A percentile compares a stretch with the other conserved stretches of the same genome.
phyloP scores from a whole-genome alignment of 2,113 vertebrate genomes.

The Pleuronectes platessa region DNA sequence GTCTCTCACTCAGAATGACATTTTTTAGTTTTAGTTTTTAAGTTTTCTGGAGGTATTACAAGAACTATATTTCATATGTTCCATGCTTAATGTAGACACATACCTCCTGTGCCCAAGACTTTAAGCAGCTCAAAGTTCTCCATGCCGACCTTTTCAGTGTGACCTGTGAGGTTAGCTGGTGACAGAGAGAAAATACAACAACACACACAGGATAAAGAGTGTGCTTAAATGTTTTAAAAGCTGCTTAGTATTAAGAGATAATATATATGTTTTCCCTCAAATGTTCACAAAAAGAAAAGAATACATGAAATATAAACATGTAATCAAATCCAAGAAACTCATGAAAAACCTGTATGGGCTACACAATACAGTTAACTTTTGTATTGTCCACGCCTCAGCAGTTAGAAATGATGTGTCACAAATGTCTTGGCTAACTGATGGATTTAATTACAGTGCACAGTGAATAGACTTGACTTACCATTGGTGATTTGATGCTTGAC shows the following conservation, averaged over 20 bases:
- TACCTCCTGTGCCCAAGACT: conserved; percentile 98
- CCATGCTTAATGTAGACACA: conserved; percentile 52
- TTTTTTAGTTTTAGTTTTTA: too few relatives aligned
- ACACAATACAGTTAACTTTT: not conserved
- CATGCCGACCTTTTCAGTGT: conserved; percentile 96
- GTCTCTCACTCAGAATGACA: too few relatives aligned
- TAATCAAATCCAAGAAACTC: not conserved
- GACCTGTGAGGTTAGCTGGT: conserved; percentile 96
- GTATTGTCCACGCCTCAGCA: not conserved
- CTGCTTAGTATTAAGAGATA: too few relatives aligned
- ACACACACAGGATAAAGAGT: not conserved
- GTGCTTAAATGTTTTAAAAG: too few relatives aligned
- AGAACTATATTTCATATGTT: conserved; percentile 7
- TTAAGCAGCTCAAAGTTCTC: conserved; percentile 99
- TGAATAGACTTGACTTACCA: conserved; percentile 69
- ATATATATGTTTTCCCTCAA: not conserved
- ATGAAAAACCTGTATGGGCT: not conserved
- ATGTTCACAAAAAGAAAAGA: not conserved
- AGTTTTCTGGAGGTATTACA: not conserved
- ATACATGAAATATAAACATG: not conserved
- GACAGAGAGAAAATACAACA: conserved; percentile 21
- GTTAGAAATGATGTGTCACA: not conserved
- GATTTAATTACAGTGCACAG: not conserved
- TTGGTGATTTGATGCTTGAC: conserved; percentile 85
- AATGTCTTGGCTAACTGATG: not conserved